Base-by-base conservation (phyloP, 1,140 invertebrate species). In the Eufriesea mexicana region DNA sequence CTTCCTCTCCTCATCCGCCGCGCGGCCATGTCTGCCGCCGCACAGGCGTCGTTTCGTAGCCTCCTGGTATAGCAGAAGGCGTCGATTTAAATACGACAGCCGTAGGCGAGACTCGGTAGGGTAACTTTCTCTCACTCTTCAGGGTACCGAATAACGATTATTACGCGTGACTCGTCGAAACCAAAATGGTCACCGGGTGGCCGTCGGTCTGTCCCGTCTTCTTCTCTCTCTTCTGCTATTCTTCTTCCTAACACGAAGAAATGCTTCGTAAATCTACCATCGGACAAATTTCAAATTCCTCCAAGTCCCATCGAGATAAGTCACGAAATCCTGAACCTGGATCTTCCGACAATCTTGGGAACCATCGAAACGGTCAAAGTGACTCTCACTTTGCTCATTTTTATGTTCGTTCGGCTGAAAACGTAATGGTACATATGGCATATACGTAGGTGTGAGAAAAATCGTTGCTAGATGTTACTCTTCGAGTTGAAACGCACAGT, bases 91-190 rank as follows among this genome's bases (percentile, higher is more conserved):
- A 89, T 89, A 89, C 84, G 64, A 81, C 78, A 85, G 83, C 89
- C 85, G 84, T 84, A 86, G 90, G 91, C 88, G 72, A 89, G 83
- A 35, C 82, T 74, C 49, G 79, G 82, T 62, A 66, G 64, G 81
- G 86, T 84, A 88, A 92, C 91, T 92, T 92, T 92, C 91, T 92
- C 90, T 91, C 76, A 71, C 77, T 79, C 62, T 70, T 75, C 83
- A 67, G 75, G 73, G 71, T 84, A 84, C 89, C 83, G 73, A 89
- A 90, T 86, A 91, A 86, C 86, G 90, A 91, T 91, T 91, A 91
- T 90, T 89, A 90, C 90, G 85, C 89, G 86, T 90, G 90, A 90
- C 89, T 91, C 87, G 85, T 72, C 82, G 86, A 87, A 89, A 91
- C 77, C 86, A 73, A 90, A 88, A 91, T 80, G 83, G 45, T 82